Conservation (phyloP, 2,888 invertebrate species). For the Tenthredo notha region DNA sequence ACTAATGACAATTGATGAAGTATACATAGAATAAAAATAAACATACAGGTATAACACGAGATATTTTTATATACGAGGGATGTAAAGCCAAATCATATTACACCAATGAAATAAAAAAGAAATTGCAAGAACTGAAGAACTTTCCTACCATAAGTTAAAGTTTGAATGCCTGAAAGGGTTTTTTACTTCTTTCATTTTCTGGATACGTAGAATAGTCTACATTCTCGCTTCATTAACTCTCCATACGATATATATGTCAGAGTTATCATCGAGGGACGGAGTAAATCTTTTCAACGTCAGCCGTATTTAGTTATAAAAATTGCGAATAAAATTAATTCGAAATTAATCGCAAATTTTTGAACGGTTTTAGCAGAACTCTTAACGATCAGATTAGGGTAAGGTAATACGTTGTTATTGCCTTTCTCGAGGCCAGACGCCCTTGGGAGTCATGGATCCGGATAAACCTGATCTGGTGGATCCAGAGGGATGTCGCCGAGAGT, state of each 20-base stretch:
- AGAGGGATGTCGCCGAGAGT: constrained; percentile 43
- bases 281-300: not conserved
- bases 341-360: not conserved
- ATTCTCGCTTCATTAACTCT: not conserved
- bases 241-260: not conserved
- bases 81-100: not conserved
- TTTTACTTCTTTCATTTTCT: not conserved
- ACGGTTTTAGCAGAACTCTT: not conserved
- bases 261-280: not conserved
- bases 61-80: not conserved
- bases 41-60: not conserved
- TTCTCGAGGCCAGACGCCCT: constrained; percentile 27
- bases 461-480: constrained; percentile 51
- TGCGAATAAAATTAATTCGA: not conserved
- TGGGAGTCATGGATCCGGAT: constrained; percentile 54
- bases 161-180: not conserved
- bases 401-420: not conserved
- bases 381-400: constrained; percentile 17
- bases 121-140: not conserved
- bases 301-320: not conserved
- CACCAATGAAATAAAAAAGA: not conserved
- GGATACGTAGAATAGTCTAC: not conserved
- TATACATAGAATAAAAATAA: not conserved
- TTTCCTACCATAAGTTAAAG: not conserved
- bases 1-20: not conserved